Evolutionary conservation across 2,113 vertebrate genomes (phyloP), one percentile per base, ranked within the genome.

Genomic region (Chloebia gouldiae): DNA sequence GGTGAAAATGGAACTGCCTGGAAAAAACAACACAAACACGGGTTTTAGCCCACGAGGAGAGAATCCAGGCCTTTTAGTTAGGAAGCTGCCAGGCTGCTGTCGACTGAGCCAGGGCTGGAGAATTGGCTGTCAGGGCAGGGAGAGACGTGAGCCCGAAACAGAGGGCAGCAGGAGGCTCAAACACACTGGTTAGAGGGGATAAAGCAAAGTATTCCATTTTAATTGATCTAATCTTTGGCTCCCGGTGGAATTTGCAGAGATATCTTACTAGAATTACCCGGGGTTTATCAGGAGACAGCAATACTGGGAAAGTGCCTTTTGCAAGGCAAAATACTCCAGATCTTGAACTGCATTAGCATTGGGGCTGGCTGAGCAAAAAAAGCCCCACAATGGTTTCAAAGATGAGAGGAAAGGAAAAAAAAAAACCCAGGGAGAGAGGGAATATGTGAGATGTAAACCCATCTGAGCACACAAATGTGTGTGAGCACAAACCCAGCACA

Each of bases 171-270:
- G 92, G 63, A 94, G 93, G 87, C 92, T 86, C 92, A 81, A 15
- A 90, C 71, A 73, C 88, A 63, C 90, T 88, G 94, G 97, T 95
- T 81, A 94, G 96, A 97, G 95, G 84, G 97, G 92, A 97, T 90
- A 97, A 97, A 98, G 97, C 97, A 77, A 95, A 96, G 97, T 95
- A 96, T 97, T 98, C 92, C 97, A 95, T 97, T 98, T 97, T 96
- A 97, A 97, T 98, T 96, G 97, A 98, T 97, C 97, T 97, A 96
- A 98, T 98, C 98, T 97, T 88, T 85, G 81, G 83, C 96, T 98
- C 97, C 97, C 95, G 2, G 94, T 91, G 95, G 98, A 97, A 97
- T 97, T 95, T 56, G 85, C 81, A 93, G 93, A 96, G 97, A 94
- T 96, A 97, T 93, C 97, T 97, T 96, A 96, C 98, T 98, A 97